Percentiles rank a stretch among this genome's conserved stretches.
These are phyloP conservation scores for Diplodus sargus DNA, from an alignment of 2,797 vertebrate genomes.

Conservation along the genomic window DNA sequence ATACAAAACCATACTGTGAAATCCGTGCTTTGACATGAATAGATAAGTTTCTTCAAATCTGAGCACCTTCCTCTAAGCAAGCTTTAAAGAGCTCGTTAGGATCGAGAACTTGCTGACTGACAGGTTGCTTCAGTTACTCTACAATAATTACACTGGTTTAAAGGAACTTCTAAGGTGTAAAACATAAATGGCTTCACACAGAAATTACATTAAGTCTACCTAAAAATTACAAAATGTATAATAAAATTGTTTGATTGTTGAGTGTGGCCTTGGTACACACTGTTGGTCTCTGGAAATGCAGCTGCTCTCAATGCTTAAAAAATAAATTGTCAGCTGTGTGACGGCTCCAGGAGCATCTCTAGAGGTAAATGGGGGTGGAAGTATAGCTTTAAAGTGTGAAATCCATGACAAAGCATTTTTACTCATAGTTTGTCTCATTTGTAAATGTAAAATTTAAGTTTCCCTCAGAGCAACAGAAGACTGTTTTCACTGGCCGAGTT, in stretches of 20 bases:
- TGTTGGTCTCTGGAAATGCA: neutral
- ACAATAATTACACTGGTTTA: neutral
- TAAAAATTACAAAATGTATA: slow-evolving; percentile 5
- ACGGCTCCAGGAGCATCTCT: neutral
- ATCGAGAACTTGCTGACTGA: slow-evolving; percentile 16
- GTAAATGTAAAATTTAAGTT: slow-evolving; percentile 9
- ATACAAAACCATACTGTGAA: slow-evolving; percentile 37
- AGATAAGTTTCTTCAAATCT: slow-evolving; percentile 7
- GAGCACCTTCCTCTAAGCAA: slow-evolving; percentile 24
- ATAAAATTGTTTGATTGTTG: neutral
- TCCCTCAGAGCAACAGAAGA: neutral
- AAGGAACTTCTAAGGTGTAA: neutral
- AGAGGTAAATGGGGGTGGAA: neutral
- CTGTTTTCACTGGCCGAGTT: neutral
- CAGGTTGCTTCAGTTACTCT: slow-evolving; percentile 15
- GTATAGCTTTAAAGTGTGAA: neutral
- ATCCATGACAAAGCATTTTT: slow-evolving; percentile 3
- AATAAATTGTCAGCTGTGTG: neutral
- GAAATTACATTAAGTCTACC: neutral
- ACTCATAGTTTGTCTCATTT: neutral
- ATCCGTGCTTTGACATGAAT: slow-evolving; percentile 29
- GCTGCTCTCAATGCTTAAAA: slow-evolving; percentile 1
- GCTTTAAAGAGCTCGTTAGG: neutral
- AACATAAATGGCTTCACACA: neutral
- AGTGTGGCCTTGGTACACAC: neutral